phyloP scores from a whole-genome alignment of 2,888 invertebrate genomes.

The Himalopsyche tibetana region DNA sequence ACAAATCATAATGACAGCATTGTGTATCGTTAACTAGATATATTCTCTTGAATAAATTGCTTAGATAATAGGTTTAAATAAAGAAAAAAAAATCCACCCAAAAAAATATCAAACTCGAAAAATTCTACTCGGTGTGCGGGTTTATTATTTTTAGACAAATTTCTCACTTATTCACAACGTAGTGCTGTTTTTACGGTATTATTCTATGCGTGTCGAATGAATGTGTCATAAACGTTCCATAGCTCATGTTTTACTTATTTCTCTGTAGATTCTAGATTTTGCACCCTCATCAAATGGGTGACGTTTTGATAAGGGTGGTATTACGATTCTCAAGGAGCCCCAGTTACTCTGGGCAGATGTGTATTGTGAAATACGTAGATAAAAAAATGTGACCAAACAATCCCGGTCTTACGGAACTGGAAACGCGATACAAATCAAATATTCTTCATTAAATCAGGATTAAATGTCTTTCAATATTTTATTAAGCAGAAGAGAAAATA shows the following conservation, averaged over 20 bases:
- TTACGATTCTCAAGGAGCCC: conserved; percentile 48
- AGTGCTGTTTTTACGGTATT: too few species aligned
- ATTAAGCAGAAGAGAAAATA: too few species aligned
- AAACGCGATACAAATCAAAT: conserved; percentile 1
- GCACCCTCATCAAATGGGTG: conserved; percentile 50
- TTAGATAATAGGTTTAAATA: too few species aligned
- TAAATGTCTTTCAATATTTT: background rate
- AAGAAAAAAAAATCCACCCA: too few species aligned
- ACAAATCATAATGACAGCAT: too few species aligned
- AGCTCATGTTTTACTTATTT: conserved; percentile 40
- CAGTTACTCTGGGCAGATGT: conserved; percentile 11
- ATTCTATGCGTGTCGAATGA: too few species aligned
- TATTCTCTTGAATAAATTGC: too few species aligned
- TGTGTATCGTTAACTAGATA: too few species aligned
- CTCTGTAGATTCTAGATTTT: conserved; percentile 39
- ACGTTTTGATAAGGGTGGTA: conserved; percentile 52
- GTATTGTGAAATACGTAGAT: conserved; percentile 44
- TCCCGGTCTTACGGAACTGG: background rate
- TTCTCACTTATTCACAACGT: too few species aligned
- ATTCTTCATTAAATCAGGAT: conserved; percentile 15
- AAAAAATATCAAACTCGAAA: too few species aligned
- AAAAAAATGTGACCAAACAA: conserved; percentile 34
- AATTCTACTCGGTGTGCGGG: too few species aligned
- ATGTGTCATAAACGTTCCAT: conserved; percentile 4
- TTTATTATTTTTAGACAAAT: too few species aligned